Conservation (phyloP, 2,113 vertebrate species). For the Sylvilagus bachmani region DNA sequence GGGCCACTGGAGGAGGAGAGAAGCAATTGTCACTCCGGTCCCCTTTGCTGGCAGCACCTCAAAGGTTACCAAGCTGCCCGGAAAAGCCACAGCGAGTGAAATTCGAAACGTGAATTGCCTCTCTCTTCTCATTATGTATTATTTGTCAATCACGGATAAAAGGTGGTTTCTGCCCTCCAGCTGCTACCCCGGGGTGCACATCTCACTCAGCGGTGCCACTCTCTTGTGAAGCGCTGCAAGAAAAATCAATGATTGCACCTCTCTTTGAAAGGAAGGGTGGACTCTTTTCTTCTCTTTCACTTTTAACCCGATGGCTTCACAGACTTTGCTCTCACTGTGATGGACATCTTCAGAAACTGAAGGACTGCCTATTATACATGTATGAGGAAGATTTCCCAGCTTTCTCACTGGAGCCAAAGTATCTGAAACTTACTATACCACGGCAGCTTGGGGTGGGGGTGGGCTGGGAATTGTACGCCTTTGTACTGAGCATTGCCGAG, state of each 20-base stretch:
- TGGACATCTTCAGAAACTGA: slow-evolving; percentile 37
- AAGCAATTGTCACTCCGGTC: slow-evolving; percentile 72
- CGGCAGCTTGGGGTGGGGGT: not conserved
- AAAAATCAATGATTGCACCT: slow-evolving; percentile 70
- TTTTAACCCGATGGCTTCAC: slow-evolving; percentile 60
- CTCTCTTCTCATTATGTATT: slow-evolving; percentile 80
- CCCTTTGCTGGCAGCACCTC: slow-evolving; percentile 75
- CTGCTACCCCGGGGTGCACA: slow-evolving; percentile 59
- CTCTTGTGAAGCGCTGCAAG: slow-evolving; percentile 51
- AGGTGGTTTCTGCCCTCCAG: slow-evolving; percentile 74
- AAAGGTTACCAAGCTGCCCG: slow-evolving; percentile 78
- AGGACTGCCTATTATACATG: slow-evolving; percentile 19
- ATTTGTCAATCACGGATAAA: slow-evolving; percentile 82
- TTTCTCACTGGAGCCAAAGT: slow-evolving; percentile 22
- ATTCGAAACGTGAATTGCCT: slow-evolving; percentile 76
- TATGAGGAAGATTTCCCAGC: not conserved
- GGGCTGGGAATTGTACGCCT: not conserved
- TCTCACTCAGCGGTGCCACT: slow-evolving; percentile 45
- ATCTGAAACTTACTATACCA: not conserved
- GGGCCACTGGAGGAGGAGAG: slow-evolving; percentile 35
- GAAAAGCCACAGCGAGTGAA: slow-evolving; percentile 62
- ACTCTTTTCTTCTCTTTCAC: not conserved
- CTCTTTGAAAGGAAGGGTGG: slow-evolving; percentile 38
- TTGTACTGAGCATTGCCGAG: not conserved
- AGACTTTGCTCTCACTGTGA: slow-evolving; percentile 32